A percentile compares a stretch with the other conserved stretches of the same genome.
These are phyloP conservation scores for Apotomis betuletana DNA, from an alignment of 2,888 invertebrate genomes.

Conservation along the genomic window DNA sequence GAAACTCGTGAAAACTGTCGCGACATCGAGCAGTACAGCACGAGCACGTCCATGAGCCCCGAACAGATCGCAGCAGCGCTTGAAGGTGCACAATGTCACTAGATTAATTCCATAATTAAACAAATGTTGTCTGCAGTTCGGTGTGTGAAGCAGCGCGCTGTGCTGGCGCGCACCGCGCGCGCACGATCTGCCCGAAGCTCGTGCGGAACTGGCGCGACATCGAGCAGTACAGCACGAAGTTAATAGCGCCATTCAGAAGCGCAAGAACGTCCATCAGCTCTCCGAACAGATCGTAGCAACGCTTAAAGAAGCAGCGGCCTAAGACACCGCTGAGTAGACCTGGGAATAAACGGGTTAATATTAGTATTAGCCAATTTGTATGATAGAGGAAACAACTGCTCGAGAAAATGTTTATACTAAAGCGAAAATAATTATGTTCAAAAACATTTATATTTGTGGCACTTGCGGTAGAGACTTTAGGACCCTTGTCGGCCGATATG, in stretches of 20 bases:
- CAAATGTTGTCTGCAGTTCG: conserved; percentile 86
- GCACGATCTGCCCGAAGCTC: conserved; percentile 89
- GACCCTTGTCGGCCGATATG: too few species aligned
- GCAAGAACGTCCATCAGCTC: conserved; percentile 96
- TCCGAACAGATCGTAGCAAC: conserved; percentile 91
- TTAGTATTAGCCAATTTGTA: not conserved
- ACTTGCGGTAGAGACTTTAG: too few species aligned
- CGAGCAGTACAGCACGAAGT: conserved; percentile 96
- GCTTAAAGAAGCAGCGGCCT: conserved; percentile 88
- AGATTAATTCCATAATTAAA: conserved; percentile 60
- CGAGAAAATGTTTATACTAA: too few species aligned
- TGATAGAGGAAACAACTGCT: not conserved
- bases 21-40: too few species aligned
- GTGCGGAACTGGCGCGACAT: conserved; percentile 97
- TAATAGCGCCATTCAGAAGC: conserved; percentile 95
- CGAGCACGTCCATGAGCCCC: too few species aligned
- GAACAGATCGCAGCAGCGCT: too few species aligned
- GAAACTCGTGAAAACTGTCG: too few species aligned
- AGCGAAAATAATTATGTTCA: too few species aligned
- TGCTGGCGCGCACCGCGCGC: conserved; percentile 81
- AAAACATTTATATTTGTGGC: too few species aligned
- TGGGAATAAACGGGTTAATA: conserved; percentile 45
- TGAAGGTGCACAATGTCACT: too few species aligned
- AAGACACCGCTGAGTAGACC: conserved; percentile 86
- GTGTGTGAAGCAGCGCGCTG: conserved; percentile 82